phyloP scores from a whole-genome alignment of 2,797 vertebrate species.

The Melanotaenia boesemani region DNA sequence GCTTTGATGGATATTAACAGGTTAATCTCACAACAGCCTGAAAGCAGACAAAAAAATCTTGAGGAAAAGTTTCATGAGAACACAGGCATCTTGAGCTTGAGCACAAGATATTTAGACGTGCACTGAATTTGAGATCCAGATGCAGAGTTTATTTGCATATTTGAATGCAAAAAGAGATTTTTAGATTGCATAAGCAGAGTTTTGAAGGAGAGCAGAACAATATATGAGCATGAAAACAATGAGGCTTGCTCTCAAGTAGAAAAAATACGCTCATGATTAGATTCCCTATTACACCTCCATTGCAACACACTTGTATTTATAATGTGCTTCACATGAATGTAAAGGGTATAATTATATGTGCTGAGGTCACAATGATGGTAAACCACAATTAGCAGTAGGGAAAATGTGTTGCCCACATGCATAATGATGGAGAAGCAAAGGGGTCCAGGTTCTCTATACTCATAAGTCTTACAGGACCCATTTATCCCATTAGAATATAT shows the following conservation, averaged over 20 bases:
- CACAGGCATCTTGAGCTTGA: no score
- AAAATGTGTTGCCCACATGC: constrained; percentile 24
- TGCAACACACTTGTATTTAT: background rate
- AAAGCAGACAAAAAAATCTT: background rate
- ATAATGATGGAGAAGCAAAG: constrained; percentile 15
- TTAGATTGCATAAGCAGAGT: background rate
- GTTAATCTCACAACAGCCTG: background rate
- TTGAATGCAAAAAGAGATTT: background rate
- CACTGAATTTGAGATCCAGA: no score
- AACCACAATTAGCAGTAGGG: constrained; percentile 60
- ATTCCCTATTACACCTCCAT: background rate
- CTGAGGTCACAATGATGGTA: constrained; percentile 29
- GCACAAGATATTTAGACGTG: no score
- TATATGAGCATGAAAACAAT: background rate
- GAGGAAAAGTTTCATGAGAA: background rate
- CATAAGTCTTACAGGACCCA: constrained; percentile 34
- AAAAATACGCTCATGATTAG: background rate
- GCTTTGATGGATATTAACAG: background rate
- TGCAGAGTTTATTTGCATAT: no score
- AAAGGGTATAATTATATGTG: constrained; percentile 45
- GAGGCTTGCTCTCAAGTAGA: background rate
- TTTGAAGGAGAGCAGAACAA: background rate
- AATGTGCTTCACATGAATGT: background rate
- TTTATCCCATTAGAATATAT: constrained; percentile 20
- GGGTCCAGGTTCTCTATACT: constrained; percentile 8